Percentiles rank a stretch among this genome's conserved stretches.
These are phyloP conservation scores for Parascotia fuliginaria DNA, from an alignment of 2,888 invertebrate genomes.

Conservation along the genomic window DNA sequence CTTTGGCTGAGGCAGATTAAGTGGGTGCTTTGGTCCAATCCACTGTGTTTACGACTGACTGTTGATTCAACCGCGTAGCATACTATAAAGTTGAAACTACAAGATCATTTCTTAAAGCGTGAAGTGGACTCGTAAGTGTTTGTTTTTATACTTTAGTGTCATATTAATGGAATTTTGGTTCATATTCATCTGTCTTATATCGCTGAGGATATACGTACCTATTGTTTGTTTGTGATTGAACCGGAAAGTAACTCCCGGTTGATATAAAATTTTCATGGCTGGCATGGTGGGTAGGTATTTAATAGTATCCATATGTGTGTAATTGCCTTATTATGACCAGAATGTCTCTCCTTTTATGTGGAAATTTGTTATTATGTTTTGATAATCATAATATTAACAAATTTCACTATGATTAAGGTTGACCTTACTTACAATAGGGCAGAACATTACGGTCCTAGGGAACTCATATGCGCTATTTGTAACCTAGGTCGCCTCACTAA, in stretches of 20 bases:
- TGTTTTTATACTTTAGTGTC: constrained; percentile 3
- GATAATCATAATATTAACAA: too few species aligned
- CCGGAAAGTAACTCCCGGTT: not conserved
- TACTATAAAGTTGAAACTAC: not conserved
- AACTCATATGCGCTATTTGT: too few species aligned
- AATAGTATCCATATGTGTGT: too few species aligned
- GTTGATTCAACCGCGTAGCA: constrained; percentile 20
- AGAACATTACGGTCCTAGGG: too few species aligned
- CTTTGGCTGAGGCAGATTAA: constrained; percentile 29
- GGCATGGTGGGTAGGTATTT: not conserved
- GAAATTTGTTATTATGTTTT: too few species aligned
- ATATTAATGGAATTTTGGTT: constrained; percentile 7
- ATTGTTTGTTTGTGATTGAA: constrained; percentile 7
- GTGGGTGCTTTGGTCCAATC: constrained; percentile 23
- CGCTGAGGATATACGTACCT: constrained; percentile 1
- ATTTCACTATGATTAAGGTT: too few species aligned
- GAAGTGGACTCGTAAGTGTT: constrained; percentile 11
- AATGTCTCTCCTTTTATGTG: too few species aligned
- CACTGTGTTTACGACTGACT: constrained; percentile 12
- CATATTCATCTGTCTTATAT: constrained; percentile 8
- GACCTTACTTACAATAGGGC: too few species aligned
- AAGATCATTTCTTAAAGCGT: constrained; percentile 5
- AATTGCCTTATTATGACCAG: too few species aligned
- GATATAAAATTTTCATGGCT: not conserved
- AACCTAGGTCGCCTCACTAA: too few species aligned